These are phyloP conservation scores for Pygoscelis adeliae DNA, from an alignment of 2,113 vertebrate species.

Conservation along the genomic window DNA sequence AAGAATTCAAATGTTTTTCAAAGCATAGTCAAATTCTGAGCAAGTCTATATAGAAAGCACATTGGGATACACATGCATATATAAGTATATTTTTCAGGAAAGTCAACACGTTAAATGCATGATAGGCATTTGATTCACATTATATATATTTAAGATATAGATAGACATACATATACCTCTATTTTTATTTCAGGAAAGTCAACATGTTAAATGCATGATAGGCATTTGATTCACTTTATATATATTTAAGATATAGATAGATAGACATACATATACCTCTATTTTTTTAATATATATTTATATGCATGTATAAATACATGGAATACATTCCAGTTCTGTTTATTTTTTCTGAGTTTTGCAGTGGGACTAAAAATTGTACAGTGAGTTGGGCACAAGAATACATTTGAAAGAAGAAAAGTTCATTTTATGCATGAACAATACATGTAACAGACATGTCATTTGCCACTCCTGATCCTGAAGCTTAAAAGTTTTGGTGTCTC, in stretches of 20 bases:
- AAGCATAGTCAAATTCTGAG: neutral
- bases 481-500: conserved; percentile 3
- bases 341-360: neutral
- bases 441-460: neutral
- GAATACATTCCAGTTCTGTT: neutral
- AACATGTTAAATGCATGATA: neutral
- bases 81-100: neutral
- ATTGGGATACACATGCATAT: neutral
- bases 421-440: neutral
- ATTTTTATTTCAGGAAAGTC: neutral
- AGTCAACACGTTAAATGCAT: neutral
- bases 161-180: too few relatives aligned
- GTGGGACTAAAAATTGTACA: neutral
- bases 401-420: neutral
- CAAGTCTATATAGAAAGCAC: neutral
- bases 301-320: neutral
- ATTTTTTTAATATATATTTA: neutral
- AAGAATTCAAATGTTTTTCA: neutral
- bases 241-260: neutral
- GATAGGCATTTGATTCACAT: neutral
- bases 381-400: neutral
- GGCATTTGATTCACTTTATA: neutral
- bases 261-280: neutral
- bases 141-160: neutral
- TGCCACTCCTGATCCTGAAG: neutral